Conservation (phyloP, 2,797 vertebrate species). For the Characodon lateralis region DNA sequence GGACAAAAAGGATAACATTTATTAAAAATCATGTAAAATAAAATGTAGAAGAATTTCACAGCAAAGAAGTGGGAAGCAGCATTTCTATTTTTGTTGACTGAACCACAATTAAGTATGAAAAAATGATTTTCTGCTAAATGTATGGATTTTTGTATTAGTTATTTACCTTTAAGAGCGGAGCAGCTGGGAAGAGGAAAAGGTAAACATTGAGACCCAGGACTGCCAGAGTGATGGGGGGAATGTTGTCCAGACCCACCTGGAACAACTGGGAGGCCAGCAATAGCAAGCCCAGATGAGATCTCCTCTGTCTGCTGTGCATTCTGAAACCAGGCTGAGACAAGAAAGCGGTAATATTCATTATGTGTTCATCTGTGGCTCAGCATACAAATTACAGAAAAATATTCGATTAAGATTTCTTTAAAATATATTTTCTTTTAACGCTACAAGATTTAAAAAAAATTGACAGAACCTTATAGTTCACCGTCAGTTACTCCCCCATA, state of each 20-base stretch:
- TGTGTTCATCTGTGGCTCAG: no score
- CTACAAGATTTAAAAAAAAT: no score
- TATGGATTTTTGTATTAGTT: not conserved
- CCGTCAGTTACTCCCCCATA: no score
- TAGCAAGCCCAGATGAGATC: slow-evolving; percentile 82
- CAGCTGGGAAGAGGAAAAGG: slow-evolving; percentile 86
- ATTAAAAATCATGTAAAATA: not conserved
- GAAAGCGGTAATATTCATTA: not conserved
- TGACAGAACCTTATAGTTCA: no score
- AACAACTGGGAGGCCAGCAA: slow-evolving; percentile 87
- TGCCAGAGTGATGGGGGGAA: slow-evolving; percentile 91
- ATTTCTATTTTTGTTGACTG: no score
- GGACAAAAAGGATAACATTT: not conserved
- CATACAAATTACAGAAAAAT: no score
- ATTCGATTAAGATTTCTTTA: no score
- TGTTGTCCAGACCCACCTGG: slow-evolving; percentile 87
- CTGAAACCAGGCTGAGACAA: slow-evolving; percentile 33
- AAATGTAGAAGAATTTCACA: not conserved
- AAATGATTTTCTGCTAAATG: not conserved
- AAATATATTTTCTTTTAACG: no score
- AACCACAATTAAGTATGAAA: no score
- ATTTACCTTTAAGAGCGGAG: slow-evolving; percentile 73
- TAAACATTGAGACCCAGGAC: slow-evolving; percentile 87
- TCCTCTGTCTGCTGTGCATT: slow-evolving; percentile 84
- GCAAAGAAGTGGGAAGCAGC: not conserved